Evolutionary conservation across 92 coral and sea anemone species (phyloP).

Genomic region (Palythoa heliodiscus): DNA sequence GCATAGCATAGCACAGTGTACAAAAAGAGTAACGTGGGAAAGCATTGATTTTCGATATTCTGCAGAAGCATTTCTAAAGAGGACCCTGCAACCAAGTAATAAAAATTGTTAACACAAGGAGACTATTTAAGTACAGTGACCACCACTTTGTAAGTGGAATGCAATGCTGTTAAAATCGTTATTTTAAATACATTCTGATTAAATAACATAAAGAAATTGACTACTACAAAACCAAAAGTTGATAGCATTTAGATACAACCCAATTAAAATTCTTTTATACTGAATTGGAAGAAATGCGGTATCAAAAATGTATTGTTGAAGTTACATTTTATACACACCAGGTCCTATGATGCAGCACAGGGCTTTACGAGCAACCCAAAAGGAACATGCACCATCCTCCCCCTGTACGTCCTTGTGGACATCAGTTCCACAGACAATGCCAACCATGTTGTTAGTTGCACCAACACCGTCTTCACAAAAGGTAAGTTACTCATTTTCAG

Average conservation of each 20-base stretch:
- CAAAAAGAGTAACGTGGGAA: no score
- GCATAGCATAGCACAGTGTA: no score
- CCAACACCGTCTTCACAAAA: conserved; percentile 31
- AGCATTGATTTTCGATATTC: no score
- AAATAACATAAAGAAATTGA: no score
- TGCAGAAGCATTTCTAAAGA: no score
- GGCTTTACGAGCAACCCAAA: conserved; percentile 13
- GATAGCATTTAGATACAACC: no score
- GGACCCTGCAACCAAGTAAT: no score
- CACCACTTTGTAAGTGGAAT: no score
- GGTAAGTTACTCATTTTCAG: conserved; percentile 1
- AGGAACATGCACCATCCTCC: conserved; percentile 22
- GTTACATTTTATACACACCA: not conserved
- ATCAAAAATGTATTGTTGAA: not conserved
- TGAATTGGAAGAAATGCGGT: not conserved
- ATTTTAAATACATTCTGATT: no score
- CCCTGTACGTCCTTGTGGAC: conserved; percentile 37
- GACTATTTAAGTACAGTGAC: no score
- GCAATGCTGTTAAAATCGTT: no score
- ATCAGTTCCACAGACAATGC: conserved; percentile 4
- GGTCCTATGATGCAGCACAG: not conserved
- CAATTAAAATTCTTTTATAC: not conserved
- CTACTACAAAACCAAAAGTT: not conserved
- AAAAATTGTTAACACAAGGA: no score
- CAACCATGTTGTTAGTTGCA: conserved; percentile 28